Base-by-base conservation (phyloP, 2,888 invertebrate species). In the Andricus quercusramuli region DNA sequence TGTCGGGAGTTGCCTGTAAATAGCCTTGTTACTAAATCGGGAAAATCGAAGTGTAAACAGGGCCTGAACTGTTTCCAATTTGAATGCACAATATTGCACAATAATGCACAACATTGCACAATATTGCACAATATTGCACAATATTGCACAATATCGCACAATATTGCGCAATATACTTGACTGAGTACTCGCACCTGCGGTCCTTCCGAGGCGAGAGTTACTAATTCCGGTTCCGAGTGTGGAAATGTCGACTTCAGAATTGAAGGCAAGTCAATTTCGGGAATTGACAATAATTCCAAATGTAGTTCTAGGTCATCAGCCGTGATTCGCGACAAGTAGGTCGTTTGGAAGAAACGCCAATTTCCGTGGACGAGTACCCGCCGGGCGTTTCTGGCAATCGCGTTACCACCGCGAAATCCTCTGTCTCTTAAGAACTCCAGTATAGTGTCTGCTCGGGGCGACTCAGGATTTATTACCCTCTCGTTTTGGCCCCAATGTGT, bases 381-480 rank as follows among this genome's bases (percentile, higher is more conserved):
- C 85, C 86, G 84, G 87, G 85, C 81, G 83, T 87, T 85, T 86
- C 84, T 82, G 85, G 82, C 86, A 85, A 82, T 77, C 79, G 84
- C 78, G 67, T 56, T 82, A 67, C 79, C 67, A 76, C 78, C 25
- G 68, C 65, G 56, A 80, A 80, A 83, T 81, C 78, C 68, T 83
- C 81, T 83, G 81, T 82, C 83, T 62, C 79, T 78, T 56, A 68
- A 81, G 79, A 91, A 90, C 90, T 90, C 88, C 79, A 81, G 83
- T 87, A 90, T 91, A 91, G 91, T 91, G 90, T 88, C 89, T 86
- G 91, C 92, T 91, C 79, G 87, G 85, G 90, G 92, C 91, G 88
- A 91, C 88, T 86, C 84, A 82, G 88, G 90, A 92, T 92, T 92
- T 92, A 92, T 91, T 89, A 86, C 89, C 85, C 84, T 85, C 84